A percentile compares a stretch with the other conserved stretches of the same genome.
Conservation (phyloP, 2,888 invertebrate genomes). For the Phaonia tiefii region DNA sequence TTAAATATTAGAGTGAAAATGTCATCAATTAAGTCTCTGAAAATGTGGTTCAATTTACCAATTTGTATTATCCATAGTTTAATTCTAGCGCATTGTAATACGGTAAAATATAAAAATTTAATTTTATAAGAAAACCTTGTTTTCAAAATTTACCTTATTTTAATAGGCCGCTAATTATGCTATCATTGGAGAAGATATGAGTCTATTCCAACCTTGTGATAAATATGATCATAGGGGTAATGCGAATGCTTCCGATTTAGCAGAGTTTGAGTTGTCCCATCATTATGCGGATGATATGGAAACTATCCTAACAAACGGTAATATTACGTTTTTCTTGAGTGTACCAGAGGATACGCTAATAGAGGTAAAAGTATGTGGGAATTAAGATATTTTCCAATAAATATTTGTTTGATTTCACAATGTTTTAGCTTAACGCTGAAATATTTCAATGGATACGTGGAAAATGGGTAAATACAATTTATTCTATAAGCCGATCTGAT, state of each 20-base stretch:
- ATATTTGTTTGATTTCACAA: neutral
- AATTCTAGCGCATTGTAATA: too few species aligned
- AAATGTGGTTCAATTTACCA: too few species aligned
- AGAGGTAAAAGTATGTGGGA: slow-evolving; percentile 35
- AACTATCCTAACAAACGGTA: slow-evolving; percentile 58
- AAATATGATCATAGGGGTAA: slow-evolving; percentile 42
- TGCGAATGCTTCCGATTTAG: slow-evolving; percentile 20
- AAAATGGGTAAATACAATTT: slow-evolving; percentile 60
- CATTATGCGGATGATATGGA: slow-evolving; percentile 62
- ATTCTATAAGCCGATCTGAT: slow-evolving; percentile 56
- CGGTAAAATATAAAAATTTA: too few species aligned
- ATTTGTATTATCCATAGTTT: too few species aligned
- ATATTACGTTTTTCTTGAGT: slow-evolving; percentile 42
- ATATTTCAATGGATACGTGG: slow-evolving; percentile 55
- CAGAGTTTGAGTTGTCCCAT: slow-evolving; percentile 44
- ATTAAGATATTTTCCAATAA: too few species aligned
- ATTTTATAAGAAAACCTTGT: too few species aligned
- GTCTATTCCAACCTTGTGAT: slow-evolving; percentile 53
- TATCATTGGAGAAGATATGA: slow-evolving; percentile 47
- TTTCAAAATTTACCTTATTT: too few species aligned
- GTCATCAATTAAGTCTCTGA: too few species aligned
- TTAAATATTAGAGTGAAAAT: too few species aligned
- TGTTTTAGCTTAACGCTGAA: slow-evolving; percentile 51
- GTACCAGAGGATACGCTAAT: slow-evolving; percentile 40
- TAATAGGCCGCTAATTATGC: slow-evolving; percentile 58